Conservation (phyloP, 1,140 invertebrate species). For the Venturia canescens region DNA sequence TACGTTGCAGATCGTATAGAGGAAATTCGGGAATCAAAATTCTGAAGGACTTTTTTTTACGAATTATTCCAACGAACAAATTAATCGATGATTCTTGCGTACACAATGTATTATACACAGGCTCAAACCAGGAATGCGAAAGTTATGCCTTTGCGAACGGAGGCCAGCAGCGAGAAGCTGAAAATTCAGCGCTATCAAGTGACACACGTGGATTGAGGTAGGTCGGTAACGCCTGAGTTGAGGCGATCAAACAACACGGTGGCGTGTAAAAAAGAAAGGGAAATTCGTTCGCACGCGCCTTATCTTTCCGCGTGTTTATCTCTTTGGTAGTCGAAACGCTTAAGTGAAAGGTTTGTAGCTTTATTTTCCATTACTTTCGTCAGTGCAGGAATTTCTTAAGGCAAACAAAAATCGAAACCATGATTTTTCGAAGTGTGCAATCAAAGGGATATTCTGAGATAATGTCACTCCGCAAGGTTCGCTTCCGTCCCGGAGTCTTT, state of each 20-base stretch:
- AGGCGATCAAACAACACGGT: neutral
- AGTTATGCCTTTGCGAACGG: neutral
- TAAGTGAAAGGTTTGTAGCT: neutral
- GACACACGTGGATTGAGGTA: conserved; percentile 3
- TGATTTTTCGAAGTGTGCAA: too few relatives aligned
- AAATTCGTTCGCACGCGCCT: too few relatives aligned
- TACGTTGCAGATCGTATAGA: too few relatives aligned
- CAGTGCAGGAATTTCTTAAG: too few relatives aligned
- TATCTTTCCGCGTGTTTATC: neutral
- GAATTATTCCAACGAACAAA: neutral
- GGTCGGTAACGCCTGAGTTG: neutral
- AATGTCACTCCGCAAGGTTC: too few relatives aligned
- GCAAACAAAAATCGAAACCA: too few relatives aligned
- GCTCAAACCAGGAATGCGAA: neutral
- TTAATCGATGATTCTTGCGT: neutral
- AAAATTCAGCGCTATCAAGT: neutral
- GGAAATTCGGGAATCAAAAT: too few relatives aligned
- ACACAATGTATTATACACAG: neutral
- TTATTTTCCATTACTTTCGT: too few relatives aligned
- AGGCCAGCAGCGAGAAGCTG: neutral
- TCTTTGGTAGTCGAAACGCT: neutral
- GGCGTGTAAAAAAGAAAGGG: neutral
- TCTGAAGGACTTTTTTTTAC: too few relatives aligned
- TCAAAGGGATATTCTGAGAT: too few relatives aligned
- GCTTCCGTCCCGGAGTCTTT: too few relatives aligned